These are phyloP conservation scores for Anniella stebbinsi DNA, from an alignment of 2,797 vertebrate species.

Conservation along the genomic window DNA sequence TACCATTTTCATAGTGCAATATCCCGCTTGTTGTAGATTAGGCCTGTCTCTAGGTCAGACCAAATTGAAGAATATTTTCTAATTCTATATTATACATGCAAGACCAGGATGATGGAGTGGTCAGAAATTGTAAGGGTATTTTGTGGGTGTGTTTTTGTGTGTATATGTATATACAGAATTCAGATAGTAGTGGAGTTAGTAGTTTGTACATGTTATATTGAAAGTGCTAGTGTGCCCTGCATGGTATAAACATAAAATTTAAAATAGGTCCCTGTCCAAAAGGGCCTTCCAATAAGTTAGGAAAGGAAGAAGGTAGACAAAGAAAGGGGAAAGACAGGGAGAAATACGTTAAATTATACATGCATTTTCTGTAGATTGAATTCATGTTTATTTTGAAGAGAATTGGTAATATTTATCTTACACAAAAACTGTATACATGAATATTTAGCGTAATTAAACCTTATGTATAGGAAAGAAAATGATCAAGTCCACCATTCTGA, in stretches of 20 bases:
- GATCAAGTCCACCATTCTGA: constrained; percentile 38
- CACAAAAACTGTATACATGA: constrained; percentile 44
- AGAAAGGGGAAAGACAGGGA: neutral
- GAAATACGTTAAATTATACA: constrained; percentile 3
- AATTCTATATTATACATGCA: neutral
- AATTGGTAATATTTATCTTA: constrained; percentile 43
- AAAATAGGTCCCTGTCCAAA: neutral
- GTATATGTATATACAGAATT: neutral
- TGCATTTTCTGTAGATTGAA: constrained; percentile 30
- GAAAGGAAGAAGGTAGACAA: constrained; percentile 2
- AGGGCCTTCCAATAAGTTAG: neutral
- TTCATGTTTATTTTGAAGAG: constrained; percentile 54
- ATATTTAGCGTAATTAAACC: constrained; percentile 60
- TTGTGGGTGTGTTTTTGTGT: neutral
- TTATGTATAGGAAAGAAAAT: constrained; percentile 55
- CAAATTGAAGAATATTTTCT: neutral
- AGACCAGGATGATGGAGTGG: neutral
- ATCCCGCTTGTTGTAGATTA: no score
- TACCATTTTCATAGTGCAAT: no score
- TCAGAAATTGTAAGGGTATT: neutral
- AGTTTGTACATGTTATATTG: neutral
- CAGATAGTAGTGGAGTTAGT: neutral
- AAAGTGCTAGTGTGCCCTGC: neutral
- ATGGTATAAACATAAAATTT: constrained; percentile 15
- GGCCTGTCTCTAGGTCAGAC: no score